phyloP scores from a whole-genome alignment of 23 tunicate species.

The Halocynthia roretzi region DNA sequence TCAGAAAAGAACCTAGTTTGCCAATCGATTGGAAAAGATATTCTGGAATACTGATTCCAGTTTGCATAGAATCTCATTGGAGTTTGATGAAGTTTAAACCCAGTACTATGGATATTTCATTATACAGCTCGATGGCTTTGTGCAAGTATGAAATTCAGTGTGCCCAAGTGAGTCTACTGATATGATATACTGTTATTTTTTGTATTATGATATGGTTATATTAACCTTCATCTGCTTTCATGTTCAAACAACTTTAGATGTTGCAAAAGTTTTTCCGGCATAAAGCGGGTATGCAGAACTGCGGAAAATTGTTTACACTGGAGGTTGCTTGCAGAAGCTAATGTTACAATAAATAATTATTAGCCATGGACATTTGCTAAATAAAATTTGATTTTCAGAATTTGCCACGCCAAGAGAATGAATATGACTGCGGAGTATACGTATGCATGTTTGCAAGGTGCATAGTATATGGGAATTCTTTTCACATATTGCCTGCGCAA shows the following conservation, averaged over 20 bases:
- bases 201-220: not conserved
- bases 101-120: conserved; percentile 5
- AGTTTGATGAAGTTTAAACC: conserved; percentile 41
- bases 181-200: not conserved
- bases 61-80: conserved; percentile 66
- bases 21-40: conserved; percentile 49
- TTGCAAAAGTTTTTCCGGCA: not conserved
- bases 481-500: conserved; percentile 21
- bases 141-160: conserved; percentile 28
- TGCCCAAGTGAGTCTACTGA: conserved; percentile 28
- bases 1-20: conserved; percentile 26
- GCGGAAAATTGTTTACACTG: no score
- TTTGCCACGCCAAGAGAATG: conserved; percentile 54
- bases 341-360: not conserved
- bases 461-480: conserved; percentile 28
- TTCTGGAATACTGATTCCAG: conserved; percentile 37
- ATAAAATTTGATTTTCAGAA: conserved; percentile 22
- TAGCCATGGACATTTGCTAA: not conserved
- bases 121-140: conserved; percentile 55
- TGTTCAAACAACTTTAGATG: not conserved
- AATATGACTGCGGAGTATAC: conserved; percentile 75
- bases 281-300: no score
- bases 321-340: no score
- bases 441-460: conserved; percentile 80
- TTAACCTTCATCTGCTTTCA: not conserved